phyloP scores from a whole-genome alignment of 1,140 invertebrate species.

The Halotydeus destructor region DNA sequence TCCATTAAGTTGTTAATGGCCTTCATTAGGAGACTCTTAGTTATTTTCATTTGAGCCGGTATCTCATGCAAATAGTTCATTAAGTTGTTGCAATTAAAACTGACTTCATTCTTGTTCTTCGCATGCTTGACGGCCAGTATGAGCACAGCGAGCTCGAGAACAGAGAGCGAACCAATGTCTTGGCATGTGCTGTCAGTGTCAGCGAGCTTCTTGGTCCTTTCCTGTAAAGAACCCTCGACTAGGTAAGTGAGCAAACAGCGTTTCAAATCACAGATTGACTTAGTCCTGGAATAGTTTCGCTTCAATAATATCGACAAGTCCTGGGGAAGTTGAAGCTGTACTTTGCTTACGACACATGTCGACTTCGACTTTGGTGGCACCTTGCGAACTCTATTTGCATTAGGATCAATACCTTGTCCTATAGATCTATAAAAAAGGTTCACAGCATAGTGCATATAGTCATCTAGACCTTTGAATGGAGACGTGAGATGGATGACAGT shows the following conservation, averaged over 20 bases:
- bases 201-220: background rate
- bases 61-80: background rate
- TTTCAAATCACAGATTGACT: background rate
- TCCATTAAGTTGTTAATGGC: background rate
- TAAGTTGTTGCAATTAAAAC: background rate
- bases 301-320: too few relatives aligned
- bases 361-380: too few relatives aligned
- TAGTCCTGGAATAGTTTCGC: background rate
- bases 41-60: constrained; percentile 1
- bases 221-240: background rate
- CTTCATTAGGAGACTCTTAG: background rate
- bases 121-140: background rate
- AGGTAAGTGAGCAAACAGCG: background rate
- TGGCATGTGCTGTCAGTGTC: background rate
- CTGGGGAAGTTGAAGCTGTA: too few relatives aligned
- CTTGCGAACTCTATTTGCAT: too few relatives aligned
- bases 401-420: too few relatives aligned
- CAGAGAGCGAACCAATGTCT: background rate
- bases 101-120: background rate
- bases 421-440: background rate
- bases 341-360: too few relatives aligned
- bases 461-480: constrained; percentile 1
- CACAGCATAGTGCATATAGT: constrained; percentile 1
- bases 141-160: background rate
- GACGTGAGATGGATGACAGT: background rate